Evolutionary conservation across 2,888 invertebrate genomes (phyloP), one percentile per base, ranked within the genome.

Genomic region (Sisyra terminalis): DNA sequence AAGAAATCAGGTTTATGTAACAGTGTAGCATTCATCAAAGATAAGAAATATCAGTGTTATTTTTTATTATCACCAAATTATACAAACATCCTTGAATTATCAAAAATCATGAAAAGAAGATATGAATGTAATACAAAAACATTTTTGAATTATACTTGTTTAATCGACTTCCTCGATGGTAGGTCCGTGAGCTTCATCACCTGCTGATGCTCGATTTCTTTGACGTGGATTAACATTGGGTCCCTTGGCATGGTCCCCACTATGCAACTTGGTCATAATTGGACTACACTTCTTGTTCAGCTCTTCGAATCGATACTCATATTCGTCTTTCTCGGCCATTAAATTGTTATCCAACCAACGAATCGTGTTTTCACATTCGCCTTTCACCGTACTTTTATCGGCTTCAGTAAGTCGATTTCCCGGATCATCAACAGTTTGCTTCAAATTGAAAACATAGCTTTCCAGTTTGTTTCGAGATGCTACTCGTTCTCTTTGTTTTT

Each of bases 391-490:
- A 7, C 67, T 65, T 59, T 77, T 80, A 50, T 86, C 86, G 3
- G 66, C 61, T 32, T 73, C 70, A 1, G 64, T 60, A 15, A 86
- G 58, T 58, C 73, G 76, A 43, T 69, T 69, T 0, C 73, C 74
- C 29, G 73, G 70, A 17, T 77, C 73, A 9, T 72, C 68, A 24
- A 72, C 57, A 1, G 78, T 76, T 52, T 80, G 79, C 53, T 75
- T 78, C 37, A 78, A 71, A 49, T 67, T 69, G 58, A 79, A 81
- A 17, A 73, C 64, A 56, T 82, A 82, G 4, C 70, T 59, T 57
- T 82, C 85, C 34, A 86, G 65, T 51, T 74, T 71, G 59, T 86
- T 86, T 45, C 80, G 70, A 7, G 82, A 71, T 1, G 71, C 56
- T 10, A 85, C 73, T 40, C 73, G 67, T 51, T 78, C 71, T 14